These are phyloP conservation scores for Notocelia uddmanniana DNA, from an alignment of 2,888 invertebrate genomes.

Conservation along the genomic window DNA sequence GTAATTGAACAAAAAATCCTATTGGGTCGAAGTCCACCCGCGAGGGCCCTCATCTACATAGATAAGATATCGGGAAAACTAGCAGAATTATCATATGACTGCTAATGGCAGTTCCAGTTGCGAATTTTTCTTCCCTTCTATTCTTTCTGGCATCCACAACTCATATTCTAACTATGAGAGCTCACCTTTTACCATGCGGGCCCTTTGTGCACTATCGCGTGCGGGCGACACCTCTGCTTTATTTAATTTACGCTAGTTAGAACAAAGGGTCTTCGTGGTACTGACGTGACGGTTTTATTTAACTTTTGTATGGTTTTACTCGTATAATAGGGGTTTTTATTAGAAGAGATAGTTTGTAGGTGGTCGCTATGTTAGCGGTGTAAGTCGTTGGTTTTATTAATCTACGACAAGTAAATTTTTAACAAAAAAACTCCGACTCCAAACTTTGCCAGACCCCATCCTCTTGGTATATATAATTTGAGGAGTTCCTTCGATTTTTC, in stretches of 20 bases:
- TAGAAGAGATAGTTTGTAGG: not conserved
- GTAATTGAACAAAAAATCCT: too few relatives aligned
- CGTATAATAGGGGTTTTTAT: not conserved
- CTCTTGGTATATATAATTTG: too few relatives aligned
- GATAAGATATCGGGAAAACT: too few relatives aligned
- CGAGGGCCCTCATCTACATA: too few relatives aligned
- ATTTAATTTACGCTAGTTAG: conserved; percentile 68
- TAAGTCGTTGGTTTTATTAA: not conserved
- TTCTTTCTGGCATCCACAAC: not conserved
- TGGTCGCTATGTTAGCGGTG: not conserved
- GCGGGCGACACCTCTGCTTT: conserved; percentile 79
- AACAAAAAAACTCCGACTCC: too few relatives aligned
- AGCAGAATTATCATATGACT: too few relatives aligned
- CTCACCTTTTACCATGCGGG: conserved; percentile 58
- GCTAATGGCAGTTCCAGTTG: too few relatives aligned
- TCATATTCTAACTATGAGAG: conserved; percentile 18
- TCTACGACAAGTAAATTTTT: too few relatives aligned
- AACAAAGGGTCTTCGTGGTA: conserved; percentile 56
- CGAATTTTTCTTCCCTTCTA: not conserved
- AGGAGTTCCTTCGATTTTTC: too few relatives aligned
- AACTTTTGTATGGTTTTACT: conserved; percentile 25
- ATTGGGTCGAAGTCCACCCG: too few relatives aligned
- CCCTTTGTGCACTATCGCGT: conserved; percentile 57
- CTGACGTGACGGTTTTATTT: conserved; percentile 37
- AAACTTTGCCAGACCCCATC: too few relatives aligned